A percentile compares a stretch with the other conserved stretches of the same genome.
Conservation (phyloP, 2,113 vertebrate genomes). For the Catharus fuscescens region DNA sequence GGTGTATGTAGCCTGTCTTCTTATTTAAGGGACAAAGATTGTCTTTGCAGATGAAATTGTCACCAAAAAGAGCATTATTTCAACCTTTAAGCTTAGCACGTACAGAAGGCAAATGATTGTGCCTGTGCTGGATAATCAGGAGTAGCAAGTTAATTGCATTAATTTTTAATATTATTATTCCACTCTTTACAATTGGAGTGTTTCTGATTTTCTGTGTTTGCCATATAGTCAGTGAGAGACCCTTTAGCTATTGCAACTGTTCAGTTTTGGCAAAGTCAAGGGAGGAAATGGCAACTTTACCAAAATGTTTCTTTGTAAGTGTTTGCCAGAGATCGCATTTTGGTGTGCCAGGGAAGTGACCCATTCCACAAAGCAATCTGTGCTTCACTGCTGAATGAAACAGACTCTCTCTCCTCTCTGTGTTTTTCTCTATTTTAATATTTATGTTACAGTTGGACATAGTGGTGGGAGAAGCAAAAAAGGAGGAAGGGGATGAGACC, state of each 20-base stretch:
- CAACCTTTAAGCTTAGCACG: background rate
- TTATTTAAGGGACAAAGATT: background rate
- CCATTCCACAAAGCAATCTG: background rate
- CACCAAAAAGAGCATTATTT: background rate
- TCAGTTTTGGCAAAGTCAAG: background rate
- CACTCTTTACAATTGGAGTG: background rate
- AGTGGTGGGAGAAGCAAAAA: accelerated
- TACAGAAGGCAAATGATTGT: background rate
- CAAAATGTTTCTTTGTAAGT: background rate
- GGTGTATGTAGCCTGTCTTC: background rate
- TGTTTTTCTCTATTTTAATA: background rate
- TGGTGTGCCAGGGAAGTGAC: background rate
- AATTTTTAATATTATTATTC: conserved; percentile 40
- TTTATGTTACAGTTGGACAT: background rate
- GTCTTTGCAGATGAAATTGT: background rate
- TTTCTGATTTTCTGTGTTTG: background rate
- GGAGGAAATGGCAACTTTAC: background rate
- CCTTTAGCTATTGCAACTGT: background rate
- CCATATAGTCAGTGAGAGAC: background rate
- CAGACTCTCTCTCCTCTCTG: background rate
- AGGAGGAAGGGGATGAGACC: too few relatives aligned
- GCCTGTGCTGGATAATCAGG: conserved; percentile 26
- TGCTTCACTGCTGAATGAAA: background rate
- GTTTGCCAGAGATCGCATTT: background rate
- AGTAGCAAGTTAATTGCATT: conserved; percentile 49